Percentiles rank a stretch among this genome's conserved stretches.
Conservation (phyloP, 2,888 invertebrate species). For the Epistrophe grossulariae region DNA sequence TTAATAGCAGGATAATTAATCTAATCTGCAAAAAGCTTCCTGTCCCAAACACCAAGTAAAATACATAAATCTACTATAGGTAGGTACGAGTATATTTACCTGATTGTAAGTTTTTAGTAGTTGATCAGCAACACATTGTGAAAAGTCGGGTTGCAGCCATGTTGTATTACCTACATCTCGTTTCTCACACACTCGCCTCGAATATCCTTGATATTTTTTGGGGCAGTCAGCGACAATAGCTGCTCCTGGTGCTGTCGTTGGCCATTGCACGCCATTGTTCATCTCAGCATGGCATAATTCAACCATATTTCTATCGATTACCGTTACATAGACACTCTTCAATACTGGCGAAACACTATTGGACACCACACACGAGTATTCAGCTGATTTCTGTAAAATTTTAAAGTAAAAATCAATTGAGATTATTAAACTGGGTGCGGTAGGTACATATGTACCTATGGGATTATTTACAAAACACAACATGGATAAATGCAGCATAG, state of each 20-base stretch:
- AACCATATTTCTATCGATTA: conserved; percentile 86
- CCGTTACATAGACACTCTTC: conserved; percentile 87
- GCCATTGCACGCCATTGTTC: conserved; percentile 87
- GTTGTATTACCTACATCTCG: conserved; percentile 87
- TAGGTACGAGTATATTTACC: no score
- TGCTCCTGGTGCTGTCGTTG: conserved; percentile 90
- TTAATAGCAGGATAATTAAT: conserved; percentile 21
- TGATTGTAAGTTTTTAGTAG: conserved; percentile 87
- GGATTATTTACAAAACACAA: not conserved
- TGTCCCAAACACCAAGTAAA: not conserved
- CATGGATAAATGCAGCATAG: not conserved
- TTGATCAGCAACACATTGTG: conserved; percentile 88
- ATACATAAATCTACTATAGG: no score
- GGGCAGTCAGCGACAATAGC: conserved; percentile 88
- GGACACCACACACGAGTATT: conserved; percentile 90
- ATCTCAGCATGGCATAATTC: conserved; percentile 86
- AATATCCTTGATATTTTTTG: conserved; percentile 85
- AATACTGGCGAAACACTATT: conserved; percentile 85
- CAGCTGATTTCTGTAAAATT: conserved; percentile 88
- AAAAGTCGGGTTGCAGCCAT: conserved; percentile 91
- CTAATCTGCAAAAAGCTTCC: conserved; percentile 3
- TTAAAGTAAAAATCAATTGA: conserved; percentile 28
- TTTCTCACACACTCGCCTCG: conserved; percentile 86
- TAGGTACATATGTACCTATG: not conserved
- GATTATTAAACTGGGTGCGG: conserved; percentile 10